A percentile compares a stretch with the other conserved stretches of the same genome.
These are phyloP conservation scores for Brachionus paranguensis DNA, from an alignment of 1,140 invertebrate species.

Conservation along the genomic window DNA sequence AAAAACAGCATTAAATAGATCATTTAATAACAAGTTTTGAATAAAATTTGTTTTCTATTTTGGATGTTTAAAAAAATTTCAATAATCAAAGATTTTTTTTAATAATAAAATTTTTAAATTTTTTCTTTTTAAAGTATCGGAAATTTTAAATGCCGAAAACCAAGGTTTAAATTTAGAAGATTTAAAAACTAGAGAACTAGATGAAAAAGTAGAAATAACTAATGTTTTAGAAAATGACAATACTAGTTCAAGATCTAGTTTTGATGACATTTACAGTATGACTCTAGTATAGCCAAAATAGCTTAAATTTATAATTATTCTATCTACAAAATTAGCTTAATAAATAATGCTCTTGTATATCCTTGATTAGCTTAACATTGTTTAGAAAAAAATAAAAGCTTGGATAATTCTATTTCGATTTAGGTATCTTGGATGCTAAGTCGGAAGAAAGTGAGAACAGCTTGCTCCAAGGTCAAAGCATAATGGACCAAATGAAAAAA, in stretches of 20 bases:
- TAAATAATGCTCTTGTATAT: background rate
- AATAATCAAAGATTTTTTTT: background rate
- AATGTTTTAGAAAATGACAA: background rate
- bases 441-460: background rate
- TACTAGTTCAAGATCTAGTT: background rate
- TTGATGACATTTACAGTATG: background rate
- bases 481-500: conserved; percentile 9
- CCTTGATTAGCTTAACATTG: background rate
- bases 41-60: no score
- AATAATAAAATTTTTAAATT: background rate
- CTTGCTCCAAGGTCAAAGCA: background rate
- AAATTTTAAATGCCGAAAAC: background rate
- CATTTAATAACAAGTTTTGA: no score
- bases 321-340: conserved; percentile 11
- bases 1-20: no score
- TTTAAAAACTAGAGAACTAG: background rate
- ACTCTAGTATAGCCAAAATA: background rate
- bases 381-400: background rate
- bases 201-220: background rate
- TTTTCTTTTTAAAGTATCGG: background rate
- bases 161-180: conserved; percentile 9
- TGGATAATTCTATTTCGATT: background rate
- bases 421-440: background rate
- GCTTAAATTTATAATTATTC: background rate
- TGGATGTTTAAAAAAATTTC: background rate